Evolutionary conservation across 1,140 invertebrate species (phyloP).

Genomic region (Stenopsyche tienmushanensis): DNA sequence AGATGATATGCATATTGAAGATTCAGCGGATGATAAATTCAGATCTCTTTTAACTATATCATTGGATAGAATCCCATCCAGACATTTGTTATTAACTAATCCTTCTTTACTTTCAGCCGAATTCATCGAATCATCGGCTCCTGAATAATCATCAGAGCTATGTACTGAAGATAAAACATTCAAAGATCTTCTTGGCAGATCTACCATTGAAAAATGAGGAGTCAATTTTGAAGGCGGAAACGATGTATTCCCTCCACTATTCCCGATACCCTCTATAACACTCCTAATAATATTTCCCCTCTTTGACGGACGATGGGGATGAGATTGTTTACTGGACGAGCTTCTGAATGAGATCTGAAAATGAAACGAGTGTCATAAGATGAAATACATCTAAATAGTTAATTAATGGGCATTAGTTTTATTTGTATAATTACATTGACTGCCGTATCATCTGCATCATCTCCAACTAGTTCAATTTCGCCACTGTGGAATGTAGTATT

Average conservation of each 20-base stretch:
- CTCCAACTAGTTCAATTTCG: slow-evolving; percentile 49
- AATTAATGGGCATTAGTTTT: background rate
- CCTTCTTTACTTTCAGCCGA: slow-evolving; percentile 32
- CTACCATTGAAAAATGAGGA: slow-evolving; percentile 32
- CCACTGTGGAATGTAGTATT: slow-evolving; percentile 55
- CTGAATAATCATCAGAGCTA: slow-evolving; percentile 36
- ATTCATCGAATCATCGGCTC: slow-evolving; percentile 33
- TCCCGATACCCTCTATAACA: slow-evolving; percentile 38
- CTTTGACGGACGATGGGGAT: slow-evolving; percentile 2
- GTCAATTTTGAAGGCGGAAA: slow-evolving; percentile 25
- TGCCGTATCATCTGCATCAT: slow-evolving; percentile 39
- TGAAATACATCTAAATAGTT: background rate
- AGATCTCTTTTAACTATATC: slow-evolving; percentile 26
- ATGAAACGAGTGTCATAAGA: background rate
- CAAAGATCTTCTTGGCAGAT: slow-evolving; percentile 16
- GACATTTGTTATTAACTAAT: slow-evolving; percentile 26
- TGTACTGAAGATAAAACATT: slow-evolving; percentile 23
- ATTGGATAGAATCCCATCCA: slow-evolving; percentile 27
- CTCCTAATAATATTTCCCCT: slow-evolving; percentile 31
- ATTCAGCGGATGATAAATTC: slow-evolving; percentile 22
- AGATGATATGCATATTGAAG: slow-evolving; percentile 19
- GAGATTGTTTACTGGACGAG: slow-evolving; percentile 14
- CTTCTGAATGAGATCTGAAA: slow-evolving; percentile 35
- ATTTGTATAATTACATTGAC: slow-evolving; percentile 32
- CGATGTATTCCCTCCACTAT: slow-evolving; percentile 14